Conservation (phyloP, 35 echinoderm and acorn worm species). For the Lytechinus pictus region DNA sequence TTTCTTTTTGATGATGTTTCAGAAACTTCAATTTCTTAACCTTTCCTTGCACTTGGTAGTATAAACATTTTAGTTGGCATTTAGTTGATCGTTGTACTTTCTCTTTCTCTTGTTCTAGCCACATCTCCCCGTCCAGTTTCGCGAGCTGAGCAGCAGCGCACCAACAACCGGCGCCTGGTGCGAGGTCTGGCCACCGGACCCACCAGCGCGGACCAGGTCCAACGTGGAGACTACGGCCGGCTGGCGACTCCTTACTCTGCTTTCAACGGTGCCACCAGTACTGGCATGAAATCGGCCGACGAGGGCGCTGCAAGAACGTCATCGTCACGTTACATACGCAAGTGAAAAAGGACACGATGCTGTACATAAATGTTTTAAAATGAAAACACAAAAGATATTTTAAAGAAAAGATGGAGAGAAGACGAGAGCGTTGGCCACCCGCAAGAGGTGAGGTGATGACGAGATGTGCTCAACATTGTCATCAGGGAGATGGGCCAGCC, state of each 20-base stretch:
- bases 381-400: not conserved
- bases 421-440: not conserved
- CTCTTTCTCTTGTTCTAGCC: slow-evolving; percentile 49
- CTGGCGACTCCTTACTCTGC: slow-evolving; percentile 89
- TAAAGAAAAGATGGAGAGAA: not conserved
- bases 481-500: slow-evolving; percentile 21
- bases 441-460: not conserved
- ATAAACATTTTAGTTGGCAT: not conserved
- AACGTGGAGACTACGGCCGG: slow-evolving; percentile 74
- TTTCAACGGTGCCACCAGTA: slow-evolving; percentile 84
- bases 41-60: not conserved
- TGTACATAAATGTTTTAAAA: slow-evolving; percentile 29
- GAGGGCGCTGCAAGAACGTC: slow-evolving; percentile 83
- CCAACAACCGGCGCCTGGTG: slow-evolving; percentile 90
- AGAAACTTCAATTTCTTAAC: not conserved
- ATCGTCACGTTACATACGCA: slow-evolving; percentile 93
- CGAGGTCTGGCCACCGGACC: slow-evolving; percentile 79
- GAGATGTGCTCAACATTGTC: not conserved
- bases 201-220: slow-evolving; percentile 69
- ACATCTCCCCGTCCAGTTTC: slow-evolving; percentile 99
- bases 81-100: not conserved
- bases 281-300: slow-evolving; percentile 80
- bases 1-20: too few species aligned
- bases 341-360: slow-evolving; percentile 72
- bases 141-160: slow-evolving; percentile 90